Percentiles rank a stretch among this genome's conserved stretches.
phyloP scores from a whole-genome alignment of 2,797 vertebrate genomes.

The Danio aesculapii region DNA sequence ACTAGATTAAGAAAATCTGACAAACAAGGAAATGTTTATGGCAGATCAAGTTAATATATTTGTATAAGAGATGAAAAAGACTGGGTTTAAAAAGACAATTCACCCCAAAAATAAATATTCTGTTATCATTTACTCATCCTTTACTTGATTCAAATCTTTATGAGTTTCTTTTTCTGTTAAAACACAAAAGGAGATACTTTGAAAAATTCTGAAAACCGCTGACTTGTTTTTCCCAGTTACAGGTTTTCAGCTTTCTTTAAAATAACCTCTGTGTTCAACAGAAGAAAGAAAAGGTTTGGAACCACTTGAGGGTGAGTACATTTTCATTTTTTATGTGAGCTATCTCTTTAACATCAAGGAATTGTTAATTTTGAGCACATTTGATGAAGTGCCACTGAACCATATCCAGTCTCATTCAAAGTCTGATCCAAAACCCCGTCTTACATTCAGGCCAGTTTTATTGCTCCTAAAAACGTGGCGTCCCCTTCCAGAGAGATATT shows the following conservation, averaged over 20 bases:
- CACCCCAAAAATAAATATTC: too few relatives aligned
- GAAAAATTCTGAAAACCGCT: too few relatives aligned
- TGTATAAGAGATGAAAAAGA: not conserved
- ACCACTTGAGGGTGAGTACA: too few relatives aligned
- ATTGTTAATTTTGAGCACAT: not conserved
- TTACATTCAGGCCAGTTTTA: conserved; percentile 86
- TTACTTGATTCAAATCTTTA: too few relatives aligned
- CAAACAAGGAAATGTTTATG: not conserved
- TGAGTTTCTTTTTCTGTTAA: too few relatives aligned
- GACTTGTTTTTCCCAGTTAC: too few relatives aligned
- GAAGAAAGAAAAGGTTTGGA: too few relatives aligned
- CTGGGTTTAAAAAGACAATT: not conserved
- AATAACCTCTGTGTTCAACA: too few relatives aligned
- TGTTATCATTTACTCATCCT: too few relatives aligned
- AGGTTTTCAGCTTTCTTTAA: too few relatives aligned
- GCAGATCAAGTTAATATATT: not conserved
- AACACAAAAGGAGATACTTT: not conserved
- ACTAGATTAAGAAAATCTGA: not conserved
- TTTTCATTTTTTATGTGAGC: too few relatives aligned
- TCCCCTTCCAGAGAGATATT: conserved; percentile 90
- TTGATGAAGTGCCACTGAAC: not conserved
- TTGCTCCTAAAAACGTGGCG: conserved; percentile 90
- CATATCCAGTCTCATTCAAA: not conserved
- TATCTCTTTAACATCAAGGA: not conserved
- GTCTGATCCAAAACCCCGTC: conserved; percentile 7